phyloP scores from a whole-genome alignment of 2,113 vertebrate genomes.

The Stomatorhinus ivindoensis region DNA sequence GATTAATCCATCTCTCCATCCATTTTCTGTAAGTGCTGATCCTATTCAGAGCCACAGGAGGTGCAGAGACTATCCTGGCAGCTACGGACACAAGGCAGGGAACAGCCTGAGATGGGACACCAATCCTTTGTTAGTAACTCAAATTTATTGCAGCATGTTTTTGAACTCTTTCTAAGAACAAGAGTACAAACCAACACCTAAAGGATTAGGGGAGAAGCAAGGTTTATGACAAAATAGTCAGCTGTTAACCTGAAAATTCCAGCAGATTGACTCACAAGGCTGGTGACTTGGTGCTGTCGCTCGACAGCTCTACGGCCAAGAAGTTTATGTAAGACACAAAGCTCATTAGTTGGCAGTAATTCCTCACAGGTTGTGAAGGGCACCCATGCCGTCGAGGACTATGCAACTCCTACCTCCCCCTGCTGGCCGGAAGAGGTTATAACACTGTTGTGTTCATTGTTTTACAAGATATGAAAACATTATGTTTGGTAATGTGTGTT shows the following conservation, averaged over 20 bases:
- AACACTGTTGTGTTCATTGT: not conserved
- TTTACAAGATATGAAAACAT: not conserved
- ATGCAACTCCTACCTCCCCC: not conserved
- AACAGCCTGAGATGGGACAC: not conserved
- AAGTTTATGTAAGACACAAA: not conserved
- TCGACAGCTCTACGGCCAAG: not conserved
- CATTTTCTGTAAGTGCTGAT: not conserved
- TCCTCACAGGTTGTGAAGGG: not conserved
- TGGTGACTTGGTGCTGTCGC: not conserved
- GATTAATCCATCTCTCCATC: not conserved
- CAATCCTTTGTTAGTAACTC: not conserved
- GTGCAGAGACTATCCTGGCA: not conserved
- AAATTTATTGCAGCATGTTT: not conserved
- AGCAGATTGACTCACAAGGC: not conserved
- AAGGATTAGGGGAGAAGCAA: not conserved
- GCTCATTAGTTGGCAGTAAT: not conserved
- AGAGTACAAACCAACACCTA: not conserved
- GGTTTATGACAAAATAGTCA: not conserved
- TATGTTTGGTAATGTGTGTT: not conserved
- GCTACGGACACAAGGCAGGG: not conserved
- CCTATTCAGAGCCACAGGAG: not conserved
- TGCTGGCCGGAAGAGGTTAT: not conserved
- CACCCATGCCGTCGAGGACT: not conserved
- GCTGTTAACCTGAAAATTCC: not conserved
- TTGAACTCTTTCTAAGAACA: not conserved